Percentiles rank a stretch among this genome's conserved stretches.
phyloP scores from a whole-genome alignment of 1,140 invertebrate genomes.

The Lepidurus apus region DNA sequence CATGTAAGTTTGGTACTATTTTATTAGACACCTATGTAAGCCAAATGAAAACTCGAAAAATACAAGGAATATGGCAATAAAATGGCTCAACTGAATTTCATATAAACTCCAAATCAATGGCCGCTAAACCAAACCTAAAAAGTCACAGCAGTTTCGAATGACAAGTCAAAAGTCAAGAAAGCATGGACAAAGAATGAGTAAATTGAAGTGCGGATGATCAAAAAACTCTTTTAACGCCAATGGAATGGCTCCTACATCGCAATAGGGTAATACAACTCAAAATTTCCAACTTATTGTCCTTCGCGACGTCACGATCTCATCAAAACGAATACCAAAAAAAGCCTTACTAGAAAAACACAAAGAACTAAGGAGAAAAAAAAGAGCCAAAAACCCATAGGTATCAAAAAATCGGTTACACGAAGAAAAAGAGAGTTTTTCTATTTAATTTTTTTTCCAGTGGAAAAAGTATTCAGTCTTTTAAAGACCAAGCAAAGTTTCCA shows the following conservation, averaged over 20 bases:
- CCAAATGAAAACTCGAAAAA: background rate
- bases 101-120: slow-evolving; percentile 19
- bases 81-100: background rate
- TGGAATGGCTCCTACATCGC: background rate
- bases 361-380: background rate
- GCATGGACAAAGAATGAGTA: slow-evolving; percentile 15
- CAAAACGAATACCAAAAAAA: background rate
- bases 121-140: background rate
- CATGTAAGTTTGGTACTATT: background rate
- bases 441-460: background rate
- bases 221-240: background rate
- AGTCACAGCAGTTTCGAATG: slow-evolving; percentile 21
- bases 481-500: background rate
- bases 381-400: background rate
- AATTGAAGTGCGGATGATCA: background rate
- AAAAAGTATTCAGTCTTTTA: background rate
- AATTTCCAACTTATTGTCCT: background rate
- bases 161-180: slow-evolving; percentile 13
- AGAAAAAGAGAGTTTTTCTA: background rate
- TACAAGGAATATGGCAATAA: slow-evolving; percentile 11
- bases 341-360: background rate
- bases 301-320: no score
- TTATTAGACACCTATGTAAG: background rate
- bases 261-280: background rate
- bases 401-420: background rate